Conservation (phyloP, 2,797 vertebrate genomes). For the Anguilla marmorata region DNA sequence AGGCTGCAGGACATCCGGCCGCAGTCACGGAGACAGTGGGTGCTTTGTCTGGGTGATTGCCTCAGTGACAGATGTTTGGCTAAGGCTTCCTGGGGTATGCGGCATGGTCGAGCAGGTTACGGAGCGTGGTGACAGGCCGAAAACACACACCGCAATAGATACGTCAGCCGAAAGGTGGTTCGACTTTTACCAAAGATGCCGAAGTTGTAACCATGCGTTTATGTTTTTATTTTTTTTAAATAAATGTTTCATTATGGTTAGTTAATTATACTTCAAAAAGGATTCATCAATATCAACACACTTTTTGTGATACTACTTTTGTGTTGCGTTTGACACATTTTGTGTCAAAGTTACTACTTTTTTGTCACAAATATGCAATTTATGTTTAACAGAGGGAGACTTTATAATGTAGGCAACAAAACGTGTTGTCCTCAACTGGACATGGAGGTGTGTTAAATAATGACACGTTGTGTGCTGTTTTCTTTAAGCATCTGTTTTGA, state of each 20-base stretch:
- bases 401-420: no score
- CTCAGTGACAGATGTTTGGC: slow-evolving; percentile 43
- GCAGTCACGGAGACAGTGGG: slow-evolving; percentile 43
- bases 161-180: not conserved
- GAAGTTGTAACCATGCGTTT: not conserved
- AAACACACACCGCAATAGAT: not conserved
- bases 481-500: not conserved
- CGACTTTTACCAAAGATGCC: not conserved
- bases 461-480: not conserved
- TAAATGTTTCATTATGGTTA: not conserved
- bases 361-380: no score
- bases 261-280: not conserved
- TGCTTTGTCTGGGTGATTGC: slow-evolving; percentile 51
- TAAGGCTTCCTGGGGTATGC: slow-evolving; percentile 48
- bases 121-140: not conserved
- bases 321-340: no score
- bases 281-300: no score
- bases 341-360: no score
- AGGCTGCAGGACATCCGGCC: slow-evolving; percentile 51
- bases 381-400: no score
- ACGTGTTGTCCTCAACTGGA: no score
- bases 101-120: slow-evolving; percentile 27
- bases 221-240: not conserved
- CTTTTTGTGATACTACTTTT: no score
- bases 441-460: not conserved